phyloP scores from a whole-genome alignment of 2,888 invertebrate genomes.

The Gibbula magus region DNA sequence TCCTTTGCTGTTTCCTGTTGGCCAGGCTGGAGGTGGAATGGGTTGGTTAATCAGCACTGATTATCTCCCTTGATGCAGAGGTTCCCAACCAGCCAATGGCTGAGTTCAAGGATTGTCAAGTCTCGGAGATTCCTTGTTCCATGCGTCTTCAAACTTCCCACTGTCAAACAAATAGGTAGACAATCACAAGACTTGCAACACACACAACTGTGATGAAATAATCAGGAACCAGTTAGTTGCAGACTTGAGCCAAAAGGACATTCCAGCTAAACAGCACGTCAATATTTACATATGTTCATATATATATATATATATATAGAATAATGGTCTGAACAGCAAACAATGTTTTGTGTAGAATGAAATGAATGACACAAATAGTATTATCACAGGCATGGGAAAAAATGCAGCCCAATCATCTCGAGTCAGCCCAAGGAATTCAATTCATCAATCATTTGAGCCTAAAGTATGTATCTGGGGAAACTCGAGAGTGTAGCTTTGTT shows the following conservation, averaged over 20 bases:
- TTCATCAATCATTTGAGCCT: background rate
- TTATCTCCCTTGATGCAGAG: background rate
- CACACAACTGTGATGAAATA: background rate
- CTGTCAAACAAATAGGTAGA: background rate
- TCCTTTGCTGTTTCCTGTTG: constrained; percentile 1
- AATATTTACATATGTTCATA: background rate
- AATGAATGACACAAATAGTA: background rate
- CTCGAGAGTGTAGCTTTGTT: constrained; percentile 17
- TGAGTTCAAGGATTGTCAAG: background rate
- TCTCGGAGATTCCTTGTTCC: background rate
- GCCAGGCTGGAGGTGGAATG: constrained; percentile 8
- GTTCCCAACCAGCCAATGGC: background rate
- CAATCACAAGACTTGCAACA: background rate
- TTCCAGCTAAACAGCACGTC: background rate
- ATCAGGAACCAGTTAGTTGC: background rate
- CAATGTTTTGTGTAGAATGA: constrained; percentile 1
- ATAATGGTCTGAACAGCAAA: background rate
- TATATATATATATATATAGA: constrained; percentile 4
- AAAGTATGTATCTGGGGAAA: background rate
- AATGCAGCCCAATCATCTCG: constrained; percentile 9
- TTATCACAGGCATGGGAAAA: constrained; percentile 14
- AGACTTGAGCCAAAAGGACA: constrained; percentile 15
- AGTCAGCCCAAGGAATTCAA: background rate
- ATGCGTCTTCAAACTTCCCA: constrained; percentile 14
- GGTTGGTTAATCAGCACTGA: background rate